Evolutionary conservation across 2,797 vertebrate species (phyloP), one percentile per base, ranked within the genome.

Genomic region (Cossypha niveicapilla): DNA sequence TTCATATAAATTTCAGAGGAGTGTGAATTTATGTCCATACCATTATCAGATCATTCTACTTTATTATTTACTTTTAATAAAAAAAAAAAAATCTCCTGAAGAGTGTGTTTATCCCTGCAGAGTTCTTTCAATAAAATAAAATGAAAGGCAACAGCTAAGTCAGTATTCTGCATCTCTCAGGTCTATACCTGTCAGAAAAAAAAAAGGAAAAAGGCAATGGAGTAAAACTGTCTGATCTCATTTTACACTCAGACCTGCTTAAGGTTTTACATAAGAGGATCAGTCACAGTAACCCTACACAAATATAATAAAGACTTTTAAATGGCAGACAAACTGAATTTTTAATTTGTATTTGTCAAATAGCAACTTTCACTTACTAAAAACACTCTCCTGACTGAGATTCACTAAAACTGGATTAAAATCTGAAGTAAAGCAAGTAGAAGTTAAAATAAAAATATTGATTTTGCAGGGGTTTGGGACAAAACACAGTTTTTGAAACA

Each of bases 11-110:
- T 93, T 93, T 93, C 75, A 90, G 77, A 75, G 42, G 35, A 79
- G 35, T 68, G 72, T 74, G 85, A 77, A 83, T 91, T 91, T 93
- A 83, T 90, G 72, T 86, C 57, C 72, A 18, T 77, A 67, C 65
- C 19, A 71, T 85, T 79, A 91, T 93, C 45, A 77, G 56, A 63
- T 53, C 30, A 77, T 83, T 92, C 75, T 56, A 60, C 81, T 92
- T 92, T 90, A 77, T 82, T 92, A 91, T 75, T 92, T 16, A 68
- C 18, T 86, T 94, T 47, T 89, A 94, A 92, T 90, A 91, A 45
- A 72, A 77, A 80, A 35, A 25, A 37, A 37, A 37, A 48, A 48
- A 16, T 16, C 15, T 86, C 24, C 30, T 30, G 21, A 79, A 75
- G 32, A 71, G 3, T 72, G n/a, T 86, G 65, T 90, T 94, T 91